Conservation (phyloP, 2,113 vertebrate species). For the Microcebus jonahi region DNA sequence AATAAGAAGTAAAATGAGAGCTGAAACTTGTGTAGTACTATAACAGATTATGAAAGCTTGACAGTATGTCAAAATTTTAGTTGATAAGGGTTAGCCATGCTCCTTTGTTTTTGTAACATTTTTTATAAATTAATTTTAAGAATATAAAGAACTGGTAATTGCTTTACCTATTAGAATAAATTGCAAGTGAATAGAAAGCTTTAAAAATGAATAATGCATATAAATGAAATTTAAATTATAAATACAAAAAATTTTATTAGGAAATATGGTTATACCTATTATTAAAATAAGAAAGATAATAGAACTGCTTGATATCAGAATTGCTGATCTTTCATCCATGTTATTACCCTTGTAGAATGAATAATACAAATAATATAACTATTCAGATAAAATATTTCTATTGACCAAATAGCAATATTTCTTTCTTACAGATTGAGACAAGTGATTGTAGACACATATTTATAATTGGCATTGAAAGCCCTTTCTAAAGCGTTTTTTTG, state of each 20-base stretch:
- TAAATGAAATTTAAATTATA: conserved; percentile 59
- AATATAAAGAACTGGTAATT: conserved; percentile 65
- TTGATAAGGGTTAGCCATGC: background rate
- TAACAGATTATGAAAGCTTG: conserved; percentile 2
- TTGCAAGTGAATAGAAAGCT: conserved; percentile 44
- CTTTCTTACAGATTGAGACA: conserved; percentile 2
- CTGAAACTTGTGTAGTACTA: conserved; percentile 8
- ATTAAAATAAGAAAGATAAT: conserved; percentile 64
- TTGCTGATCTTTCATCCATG: background rate
- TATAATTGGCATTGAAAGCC: background rate
- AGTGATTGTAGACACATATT: background rate
- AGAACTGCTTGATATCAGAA: conserved; percentile 40
- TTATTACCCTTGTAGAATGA: conserved; percentile 43
- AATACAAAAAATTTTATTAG: conserved; percentile 53
- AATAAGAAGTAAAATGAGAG: background rate
- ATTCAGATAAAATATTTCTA: conserved; percentile 24
- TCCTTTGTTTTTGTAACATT: conserved; percentile 21
- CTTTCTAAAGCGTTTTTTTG: background rate
- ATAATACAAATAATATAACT: background rate
- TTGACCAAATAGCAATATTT: background rate
- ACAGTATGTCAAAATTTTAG: conserved; percentile 11
- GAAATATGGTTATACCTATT: conserved; percentile 41
- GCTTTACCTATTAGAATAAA: conserved; percentile 55
- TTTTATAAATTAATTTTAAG: conserved; percentile 68
- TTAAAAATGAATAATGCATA: conserved; percentile 65